Conservation (phyloP, 2,113 vertebrate species). For the Pholis gunnellus region DNA sequence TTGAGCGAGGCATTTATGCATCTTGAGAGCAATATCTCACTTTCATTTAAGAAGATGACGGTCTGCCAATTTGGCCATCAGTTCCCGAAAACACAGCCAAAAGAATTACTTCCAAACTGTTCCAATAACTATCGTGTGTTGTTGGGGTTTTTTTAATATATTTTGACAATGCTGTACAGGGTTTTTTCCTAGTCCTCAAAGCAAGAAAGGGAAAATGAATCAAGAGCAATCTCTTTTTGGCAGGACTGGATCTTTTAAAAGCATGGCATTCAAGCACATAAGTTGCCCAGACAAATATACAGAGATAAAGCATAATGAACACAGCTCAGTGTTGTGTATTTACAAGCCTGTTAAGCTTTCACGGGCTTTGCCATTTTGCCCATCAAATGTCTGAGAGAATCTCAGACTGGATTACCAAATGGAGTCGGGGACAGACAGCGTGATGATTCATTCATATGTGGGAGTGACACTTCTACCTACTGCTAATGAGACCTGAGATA, state of each 20-base stretch:
- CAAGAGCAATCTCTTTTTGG: conserved; percentile 16
- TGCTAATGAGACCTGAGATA: conserved; percentile 43
- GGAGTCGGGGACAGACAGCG: conserved; percentile 15
- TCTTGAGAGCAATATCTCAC: conserved; percentile 34
- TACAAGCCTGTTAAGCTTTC: conserved; percentile 33
- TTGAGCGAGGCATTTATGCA: conserved; percentile 34
- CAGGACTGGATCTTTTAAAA: conserved; percentile 25
- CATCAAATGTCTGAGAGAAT: conserved; percentile 37
- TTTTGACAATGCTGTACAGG: conserved; percentile 25
- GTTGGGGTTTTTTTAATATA: neutral
- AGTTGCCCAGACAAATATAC: conserved; percentile 7
- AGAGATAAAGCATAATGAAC: conserved; percentile 32
- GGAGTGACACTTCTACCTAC: conserved; percentile 14
- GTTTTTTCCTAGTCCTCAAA: conserved; percentile 26
- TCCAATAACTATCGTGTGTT: conserved; percentile 27
- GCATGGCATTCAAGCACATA: neutral
- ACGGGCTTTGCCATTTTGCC: conserved; percentile 42
- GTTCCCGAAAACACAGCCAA: conserved; percentile 35
- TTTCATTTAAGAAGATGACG: conserved; percentile 32
- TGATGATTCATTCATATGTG: conserved; percentile 19
- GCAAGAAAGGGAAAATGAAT: conserved; percentile 37
- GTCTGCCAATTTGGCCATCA: conserved; percentile 53
- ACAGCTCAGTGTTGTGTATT: conserved; percentile 28
- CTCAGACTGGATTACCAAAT: conserved; percentile 8
- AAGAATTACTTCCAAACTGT: conserved; percentile 18